These are phyloP conservation scores for Hydractinia echinata DNA, from an alignment of 30 jellyfish, hydroid and myxozoan species.

Conservation along the genomic window DNA sequence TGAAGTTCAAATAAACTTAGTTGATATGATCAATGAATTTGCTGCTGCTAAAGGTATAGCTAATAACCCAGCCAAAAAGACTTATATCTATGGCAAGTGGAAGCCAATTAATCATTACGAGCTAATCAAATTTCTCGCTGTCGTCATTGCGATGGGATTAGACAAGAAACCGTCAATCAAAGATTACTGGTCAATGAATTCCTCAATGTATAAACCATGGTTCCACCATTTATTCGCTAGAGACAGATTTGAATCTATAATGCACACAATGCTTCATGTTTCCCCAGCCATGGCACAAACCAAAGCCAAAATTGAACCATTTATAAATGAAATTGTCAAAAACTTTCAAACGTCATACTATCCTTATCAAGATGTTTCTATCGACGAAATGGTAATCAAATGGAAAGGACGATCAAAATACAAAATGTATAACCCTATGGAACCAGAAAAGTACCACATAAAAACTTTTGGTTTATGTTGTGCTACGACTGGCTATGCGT, in stretches of 20 bases:
- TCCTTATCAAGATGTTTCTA: conserved; percentile 22
- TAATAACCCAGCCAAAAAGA: background rate
- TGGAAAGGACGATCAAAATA: conserved; percentile 41
- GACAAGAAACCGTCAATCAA: conserved; percentile 20
- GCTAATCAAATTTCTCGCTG: conserved; percentile 14
- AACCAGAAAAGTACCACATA: too few species aligned
- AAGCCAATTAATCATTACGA: background rate
- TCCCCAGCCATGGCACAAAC: background rate
- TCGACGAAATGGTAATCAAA: conserved; percentile 43
- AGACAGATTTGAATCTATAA: conserved; percentile 26
- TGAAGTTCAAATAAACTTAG: background rate
- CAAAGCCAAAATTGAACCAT: conserved; percentile 43
- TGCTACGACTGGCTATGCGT: conserved; percentile 38
- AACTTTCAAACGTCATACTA: conserved; percentile 29
- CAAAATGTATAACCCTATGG: conserved; percentile 30
- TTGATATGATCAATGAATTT: conserved; percentile 17
- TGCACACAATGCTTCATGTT: conserved; percentile 27
- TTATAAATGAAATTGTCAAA: background rate
- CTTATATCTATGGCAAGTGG: too few species aligned
- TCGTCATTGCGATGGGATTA: conserved; percentile 36
- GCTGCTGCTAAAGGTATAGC: background rate
- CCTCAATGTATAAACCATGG: conserved; percentile 20
- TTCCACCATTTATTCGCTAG: conserved; percentile 14
- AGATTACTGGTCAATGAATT: conserved; percentile 35
- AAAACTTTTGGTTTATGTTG: conserved; percentile 41